Evolutionary conservation across 1,140 invertebrate genomes (phyloP).

Genomic region (Pseudomyrmex gracilis): DNA sequence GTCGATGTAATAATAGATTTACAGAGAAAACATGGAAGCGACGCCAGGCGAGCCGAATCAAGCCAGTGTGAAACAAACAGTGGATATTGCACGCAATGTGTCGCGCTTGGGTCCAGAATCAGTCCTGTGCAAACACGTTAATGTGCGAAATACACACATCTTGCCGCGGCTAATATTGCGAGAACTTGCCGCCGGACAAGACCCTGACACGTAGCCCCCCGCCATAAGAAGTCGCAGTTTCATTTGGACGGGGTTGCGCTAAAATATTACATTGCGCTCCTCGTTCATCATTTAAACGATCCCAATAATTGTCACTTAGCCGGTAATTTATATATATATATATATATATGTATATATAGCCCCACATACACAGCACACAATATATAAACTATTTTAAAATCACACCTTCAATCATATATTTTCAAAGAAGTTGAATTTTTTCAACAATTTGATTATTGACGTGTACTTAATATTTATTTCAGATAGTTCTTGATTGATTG

Average conservation of each 20-base stretch:
- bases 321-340: neutral
- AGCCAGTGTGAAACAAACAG: constrained; percentile 77
- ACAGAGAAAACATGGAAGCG: constrained; percentile 75
- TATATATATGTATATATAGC: too few species aligned
- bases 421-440: too few species aligned
- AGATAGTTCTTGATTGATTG: too few species aligned
- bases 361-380: too few species aligned
- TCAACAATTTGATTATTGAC: too few species aligned
- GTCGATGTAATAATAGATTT: constrained; percentile 73
- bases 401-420: too few species aligned
- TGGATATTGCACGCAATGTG: constrained; percentile 82
- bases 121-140: constrained; percentile 81
- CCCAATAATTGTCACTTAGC: constrained; percentile 33
- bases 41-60: constrained; percentile 70
- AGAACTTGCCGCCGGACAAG: constrained; percentile 57
- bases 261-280: constrained; percentile 52
- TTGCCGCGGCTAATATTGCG: constrained; percentile 73
- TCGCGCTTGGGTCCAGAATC: constrained; percentile 71
- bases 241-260: constrained; percentile 38
- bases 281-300: neutral
- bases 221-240: constrained; percentile 56
- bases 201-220: constrained; percentile 57
- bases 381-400: too few species aligned
- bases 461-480: too few species aligned
- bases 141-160: constrained; percentile 83